A percentile compares a stretch with the other conserved stretches of the same genome.
Evolutionary conservation across 2,797 vertebrate genomes (phyloP).

Genomic region (Sarcophilus harrisii): DNA sequence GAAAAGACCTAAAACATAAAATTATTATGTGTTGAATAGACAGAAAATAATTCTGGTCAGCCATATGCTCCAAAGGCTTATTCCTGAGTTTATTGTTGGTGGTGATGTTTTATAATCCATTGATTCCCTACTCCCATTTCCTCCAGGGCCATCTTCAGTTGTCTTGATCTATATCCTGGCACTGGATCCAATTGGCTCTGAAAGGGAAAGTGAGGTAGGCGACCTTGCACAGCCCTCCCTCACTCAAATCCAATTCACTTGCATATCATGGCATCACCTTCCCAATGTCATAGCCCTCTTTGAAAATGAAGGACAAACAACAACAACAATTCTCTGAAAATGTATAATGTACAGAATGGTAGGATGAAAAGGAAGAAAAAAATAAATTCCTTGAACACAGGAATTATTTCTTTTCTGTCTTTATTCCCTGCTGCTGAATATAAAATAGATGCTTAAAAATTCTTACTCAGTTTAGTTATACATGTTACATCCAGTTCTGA

Average conservation of each 20-base stretch:
- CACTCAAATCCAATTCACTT: too few relatives aligned
- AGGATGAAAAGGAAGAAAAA: constrained; percentile 28
- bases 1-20: constrained; percentile 35
- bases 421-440: not conserved
- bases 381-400: not conserved
- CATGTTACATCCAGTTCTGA: not conserved
- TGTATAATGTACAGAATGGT: not conserved
- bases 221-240: too few relatives aligned
- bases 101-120: not conserved
- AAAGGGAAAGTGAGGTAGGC: too few relatives aligned
- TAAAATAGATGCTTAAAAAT: not conserved
- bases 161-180: too few relatives aligned
- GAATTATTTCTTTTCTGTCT: not conserved
- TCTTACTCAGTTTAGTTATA: not conserved
- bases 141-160: too few relatives aligned
- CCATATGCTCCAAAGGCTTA: constrained; percentile 1
- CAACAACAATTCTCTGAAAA: not conserved
- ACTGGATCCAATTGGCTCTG: too few relatives aligned
- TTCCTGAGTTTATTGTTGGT: not conserved
- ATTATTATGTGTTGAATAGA: constrained; percentile 49
- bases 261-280: too few relatives aligned
- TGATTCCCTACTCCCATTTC: not conserved
- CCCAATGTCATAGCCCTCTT: too few relatives aligned
- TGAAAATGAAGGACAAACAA: too few relatives aligned
- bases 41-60: constrained; percentile 16